These are phyloP conservation scores for Gadopsis marmoratus DNA, from an alignment of 2,797 vertebrate species.

Conservation along the genomic window DNA sequence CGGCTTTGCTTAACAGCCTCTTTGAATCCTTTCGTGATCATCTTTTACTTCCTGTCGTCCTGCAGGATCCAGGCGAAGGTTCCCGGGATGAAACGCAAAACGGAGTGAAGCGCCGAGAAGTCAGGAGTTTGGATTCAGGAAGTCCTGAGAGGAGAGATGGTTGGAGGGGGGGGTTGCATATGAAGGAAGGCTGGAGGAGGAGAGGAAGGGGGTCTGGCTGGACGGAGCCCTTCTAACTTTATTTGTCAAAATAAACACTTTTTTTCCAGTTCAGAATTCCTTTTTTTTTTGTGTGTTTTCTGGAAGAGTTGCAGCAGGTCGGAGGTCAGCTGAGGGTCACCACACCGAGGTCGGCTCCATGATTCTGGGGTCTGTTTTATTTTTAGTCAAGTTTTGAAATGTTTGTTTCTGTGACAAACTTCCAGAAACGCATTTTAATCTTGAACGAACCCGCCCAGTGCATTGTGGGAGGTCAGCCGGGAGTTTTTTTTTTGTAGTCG, in stretches of 20 bases:
- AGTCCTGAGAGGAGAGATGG: constrained; percentile 74
- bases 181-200: constrained; percentile 45
- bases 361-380: not conserved
- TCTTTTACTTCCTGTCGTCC: not conserved
- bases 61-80: constrained; percentile 95
- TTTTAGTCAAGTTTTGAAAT: constrained; percentile 79
- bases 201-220: constrained; percentile 44
- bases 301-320: constrained; percentile 66
- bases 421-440: constrained; percentile 37
- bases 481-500: constrained; percentile 23
- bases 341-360: not conserved
- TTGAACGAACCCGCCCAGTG: constrained; percentile 23
- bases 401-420: constrained; percentile 79
- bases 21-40: not conserved
- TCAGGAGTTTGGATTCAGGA: constrained; percentile 44
- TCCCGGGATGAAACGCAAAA: constrained; percentile 94
- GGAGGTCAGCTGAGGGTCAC: constrained; percentile 18
- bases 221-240: constrained; percentile 64
- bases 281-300: constrained; percentile 84
- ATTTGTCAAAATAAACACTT: constrained; percentile 83
- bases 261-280: constrained; percentile 85
- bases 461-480: constrained; percentile 43
- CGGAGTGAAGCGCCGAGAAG: constrained; percentile 85
- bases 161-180: constrained; percentile 11
- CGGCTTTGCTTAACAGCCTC: not conserved